These are phyloP conservation scores for Panopea generosa DNA, from an alignment of 2,888 invertebrate genomes.

Conservation along the genomic window DNA sequence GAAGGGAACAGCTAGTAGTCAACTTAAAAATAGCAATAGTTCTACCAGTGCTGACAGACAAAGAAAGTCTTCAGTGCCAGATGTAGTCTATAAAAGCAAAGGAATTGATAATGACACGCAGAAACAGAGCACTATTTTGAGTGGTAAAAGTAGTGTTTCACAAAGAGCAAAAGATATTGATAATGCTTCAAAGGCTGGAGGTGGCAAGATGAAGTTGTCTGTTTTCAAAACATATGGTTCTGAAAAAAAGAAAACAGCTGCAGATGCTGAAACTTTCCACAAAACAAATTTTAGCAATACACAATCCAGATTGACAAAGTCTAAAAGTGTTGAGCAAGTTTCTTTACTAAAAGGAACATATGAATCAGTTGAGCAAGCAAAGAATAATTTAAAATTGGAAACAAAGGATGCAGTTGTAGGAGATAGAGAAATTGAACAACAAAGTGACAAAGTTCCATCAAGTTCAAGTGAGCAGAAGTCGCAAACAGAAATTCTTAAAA, in stretches of 20 bases:
- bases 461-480: too few species aligned
- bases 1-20: constrained; percentile 61
- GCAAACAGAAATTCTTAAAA: constrained; percentile 6
- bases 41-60: too few species aligned
- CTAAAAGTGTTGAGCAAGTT: constrained; percentile 59
- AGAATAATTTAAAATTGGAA: background rate
- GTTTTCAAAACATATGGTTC: constrained; percentile 38
- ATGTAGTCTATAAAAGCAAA: constrained; percentile 23
- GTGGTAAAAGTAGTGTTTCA: constrained; percentile 36
- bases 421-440: background rate
- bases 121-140: constrained; percentile 11
- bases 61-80: constrained; percentile 51
- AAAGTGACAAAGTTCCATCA: background rate
- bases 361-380: background rate
- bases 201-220: constrained; percentile 28
- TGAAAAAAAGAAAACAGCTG: constrained; percentile 24
- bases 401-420: background rate
- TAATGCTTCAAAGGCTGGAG: constrained; percentile 19
- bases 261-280: too few species aligned
- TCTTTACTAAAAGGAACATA: background rate
- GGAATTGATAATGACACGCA: constrained; percentile 26
- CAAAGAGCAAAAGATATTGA: constrained; percentile 51
- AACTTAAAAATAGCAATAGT: constrained; percentile 40
- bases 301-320: constrained; percentile 25
- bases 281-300: too few species aligned